Evolutionary conservation across 1,140 invertebrate species (phyloP).

Genomic region (Micrasema minimum): DNA sequence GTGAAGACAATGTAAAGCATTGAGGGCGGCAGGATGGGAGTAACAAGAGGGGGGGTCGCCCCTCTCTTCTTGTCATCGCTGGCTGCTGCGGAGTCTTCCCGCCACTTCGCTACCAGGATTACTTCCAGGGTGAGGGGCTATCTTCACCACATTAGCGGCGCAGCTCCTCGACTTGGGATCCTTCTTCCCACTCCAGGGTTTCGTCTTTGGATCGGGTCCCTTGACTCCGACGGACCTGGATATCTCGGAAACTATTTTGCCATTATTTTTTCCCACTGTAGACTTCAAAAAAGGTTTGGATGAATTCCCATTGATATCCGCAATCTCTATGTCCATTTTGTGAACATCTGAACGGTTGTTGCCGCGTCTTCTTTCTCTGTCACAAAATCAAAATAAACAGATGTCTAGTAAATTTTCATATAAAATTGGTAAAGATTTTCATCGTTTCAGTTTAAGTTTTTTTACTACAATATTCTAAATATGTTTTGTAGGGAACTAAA

Average conservation of each 20-base stretch:
- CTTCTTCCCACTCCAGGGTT: constrained; percentile 24
- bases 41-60: constrained; percentile 34
- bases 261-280: constrained; percentile 54
- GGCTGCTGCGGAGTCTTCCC: constrained; percentile 47
- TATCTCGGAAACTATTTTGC: constrained; percentile 33
- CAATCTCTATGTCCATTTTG: constrained; percentile 24
- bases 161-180: constrained; percentile 21
- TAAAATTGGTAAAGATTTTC: too few species aligned
- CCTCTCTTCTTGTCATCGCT: constrained; percentile 51
- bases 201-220: constrained; percentile 10
- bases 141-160: constrained; percentile 54
- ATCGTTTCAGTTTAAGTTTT: too few species aligned
- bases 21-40: constrained; percentile 39
- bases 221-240: neutral
- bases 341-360: neutral
- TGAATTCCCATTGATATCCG: constrained; percentile 50
- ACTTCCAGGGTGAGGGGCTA: constrained; percentile 48
- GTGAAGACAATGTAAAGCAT: constrained; percentile 49
- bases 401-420: too few species aligned
- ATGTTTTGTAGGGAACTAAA: too few species aligned
- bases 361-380: constrained; percentile 39
- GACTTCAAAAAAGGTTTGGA: constrained; percentile 57
- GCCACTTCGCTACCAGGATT: constrained; percentile 35
- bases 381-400: too few species aligned
- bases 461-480: too few species aligned